phyloP scores from a whole-genome alignment of 2,888 invertebrate species.

The Andrena praecox region DNA sequence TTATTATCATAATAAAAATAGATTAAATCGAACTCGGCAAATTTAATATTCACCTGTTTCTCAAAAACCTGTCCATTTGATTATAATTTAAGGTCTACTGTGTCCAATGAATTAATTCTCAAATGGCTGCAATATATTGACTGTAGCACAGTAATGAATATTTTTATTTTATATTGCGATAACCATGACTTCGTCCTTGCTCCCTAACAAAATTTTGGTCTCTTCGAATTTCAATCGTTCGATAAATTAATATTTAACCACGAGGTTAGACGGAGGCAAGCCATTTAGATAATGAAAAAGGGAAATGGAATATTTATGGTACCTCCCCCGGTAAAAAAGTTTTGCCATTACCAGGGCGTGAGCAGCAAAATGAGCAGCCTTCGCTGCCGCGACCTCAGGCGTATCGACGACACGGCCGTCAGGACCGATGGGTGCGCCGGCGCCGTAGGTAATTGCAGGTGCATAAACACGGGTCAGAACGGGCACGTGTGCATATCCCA shows the following conservation, averaged over 20 bases:
- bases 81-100: too few relatives aligned
- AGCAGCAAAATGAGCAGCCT: conserved; percentile 78
- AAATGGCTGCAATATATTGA: too few relatives aligned
- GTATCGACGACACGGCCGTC: conserved; percentile 81
- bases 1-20: too few relatives aligned
- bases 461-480: conserved; percentile 52
- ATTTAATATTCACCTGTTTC: too few relatives aligned
- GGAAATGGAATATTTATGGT: neutral
- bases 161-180: too few relatives aligned
- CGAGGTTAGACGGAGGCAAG: neutral
- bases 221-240: too few relatives aligned
- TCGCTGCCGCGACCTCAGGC: conserved; percentile 82
- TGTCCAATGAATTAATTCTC: too few relatives aligned
- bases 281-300: neutral
- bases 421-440: conserved; percentile 78
- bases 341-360: conserved; percentile 72
- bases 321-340: neutral
- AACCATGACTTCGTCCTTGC: too few relatives aligned
- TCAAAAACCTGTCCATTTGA: too few relatives aligned
- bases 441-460: conserved; percentile 60
- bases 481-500: conserved; percentile 62
- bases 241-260: neutral
- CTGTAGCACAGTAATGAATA: too few relatives aligned
- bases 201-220: too few relatives aligned
- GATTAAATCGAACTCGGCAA: too few relatives aligned